Conservation (phyloP, 2,113 vertebrate genomes). For the Nyctibius bracteatus region DNA sequence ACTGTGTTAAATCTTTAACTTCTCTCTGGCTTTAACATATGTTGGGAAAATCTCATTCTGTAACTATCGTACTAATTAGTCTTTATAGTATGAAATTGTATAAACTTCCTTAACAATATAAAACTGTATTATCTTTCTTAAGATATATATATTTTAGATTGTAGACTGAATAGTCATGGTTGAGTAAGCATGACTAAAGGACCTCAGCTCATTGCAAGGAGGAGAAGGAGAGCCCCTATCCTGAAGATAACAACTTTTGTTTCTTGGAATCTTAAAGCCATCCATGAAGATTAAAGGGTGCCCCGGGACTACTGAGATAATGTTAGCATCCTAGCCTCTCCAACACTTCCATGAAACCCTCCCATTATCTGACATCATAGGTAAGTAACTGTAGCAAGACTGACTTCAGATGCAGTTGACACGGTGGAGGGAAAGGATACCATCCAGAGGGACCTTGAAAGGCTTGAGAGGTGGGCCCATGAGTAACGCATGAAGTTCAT, state of each 20-base stretch:
- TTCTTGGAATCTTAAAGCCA: neutral
- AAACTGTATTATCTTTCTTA: neutral
- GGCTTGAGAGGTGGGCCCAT: too few relatives aligned
- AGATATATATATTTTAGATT: neutral
- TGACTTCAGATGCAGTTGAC: accelerated
- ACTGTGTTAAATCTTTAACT: neutral
- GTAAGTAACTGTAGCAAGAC: neutral
- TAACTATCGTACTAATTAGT: neutral
- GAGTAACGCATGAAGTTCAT: too few relatives aligned
- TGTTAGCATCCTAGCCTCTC: neutral
- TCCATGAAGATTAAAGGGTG: neutral
- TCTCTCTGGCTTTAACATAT: neutral
- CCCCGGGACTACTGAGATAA: neutral
- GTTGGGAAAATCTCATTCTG: neutral
- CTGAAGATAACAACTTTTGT: neutral
- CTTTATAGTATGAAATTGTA: neutral
- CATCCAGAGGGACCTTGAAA: too few relatives aligned
- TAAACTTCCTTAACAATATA: neutral
- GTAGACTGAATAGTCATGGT: neutral
- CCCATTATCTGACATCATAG: neutral
- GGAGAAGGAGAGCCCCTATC: neutral
- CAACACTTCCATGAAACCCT: neutral
- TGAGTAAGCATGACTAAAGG: neutral
- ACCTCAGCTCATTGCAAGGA: neutral
- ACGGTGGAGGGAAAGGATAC: too few relatives aligned